phyloP scores from a whole-genome alignment of 2,888 invertebrate genomes.

The Aporophyla nigra region DNA sequence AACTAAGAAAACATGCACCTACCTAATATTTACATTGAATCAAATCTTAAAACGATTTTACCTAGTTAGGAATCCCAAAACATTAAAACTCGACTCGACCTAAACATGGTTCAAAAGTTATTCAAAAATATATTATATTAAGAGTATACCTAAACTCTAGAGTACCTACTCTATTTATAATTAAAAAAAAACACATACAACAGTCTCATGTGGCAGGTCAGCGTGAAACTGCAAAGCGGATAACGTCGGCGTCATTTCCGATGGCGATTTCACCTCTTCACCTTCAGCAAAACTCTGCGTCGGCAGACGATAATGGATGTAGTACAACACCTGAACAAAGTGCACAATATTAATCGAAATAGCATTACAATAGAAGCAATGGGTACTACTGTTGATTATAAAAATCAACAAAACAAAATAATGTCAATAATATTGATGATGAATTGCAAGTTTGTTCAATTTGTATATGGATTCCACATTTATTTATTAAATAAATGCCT shows the following conservation, averaged over 20 bases:
- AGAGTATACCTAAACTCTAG: too few relatives aligned
- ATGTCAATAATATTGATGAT: not conserved
- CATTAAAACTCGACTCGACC: not conserved
- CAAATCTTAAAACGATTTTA: not conserved
- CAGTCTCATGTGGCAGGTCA: conserved; percentile 96
- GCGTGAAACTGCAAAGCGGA: conserved; percentile 97
- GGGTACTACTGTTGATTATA: not conserved
- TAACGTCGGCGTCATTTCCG: conserved; percentile 92
- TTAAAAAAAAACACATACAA: conserved; percentile 59
- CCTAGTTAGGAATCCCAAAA: not conserved
- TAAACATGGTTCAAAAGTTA: not conserved
- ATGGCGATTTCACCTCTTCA: conserved; percentile 89
- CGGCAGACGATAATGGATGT: conserved; percentile 95
- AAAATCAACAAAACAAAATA: not conserved
- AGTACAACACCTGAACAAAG: conserved; percentile 93
- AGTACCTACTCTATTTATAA: not conserved
- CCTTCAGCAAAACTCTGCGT: conserved; percentile 93
- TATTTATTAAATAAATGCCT: not conserved
- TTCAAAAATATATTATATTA: too few relatives aligned
- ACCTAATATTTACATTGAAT: not conserved
- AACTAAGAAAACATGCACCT: not conserved
- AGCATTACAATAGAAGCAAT: not conserved
- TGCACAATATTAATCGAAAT: not conserved
- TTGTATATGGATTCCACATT: not conserved
- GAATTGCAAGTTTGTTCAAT: not conserved